Evolutionary conservation across 2,113 vertebrate genomes (phyloP).

Genomic region (Istiophorus platypterus): DNA sequence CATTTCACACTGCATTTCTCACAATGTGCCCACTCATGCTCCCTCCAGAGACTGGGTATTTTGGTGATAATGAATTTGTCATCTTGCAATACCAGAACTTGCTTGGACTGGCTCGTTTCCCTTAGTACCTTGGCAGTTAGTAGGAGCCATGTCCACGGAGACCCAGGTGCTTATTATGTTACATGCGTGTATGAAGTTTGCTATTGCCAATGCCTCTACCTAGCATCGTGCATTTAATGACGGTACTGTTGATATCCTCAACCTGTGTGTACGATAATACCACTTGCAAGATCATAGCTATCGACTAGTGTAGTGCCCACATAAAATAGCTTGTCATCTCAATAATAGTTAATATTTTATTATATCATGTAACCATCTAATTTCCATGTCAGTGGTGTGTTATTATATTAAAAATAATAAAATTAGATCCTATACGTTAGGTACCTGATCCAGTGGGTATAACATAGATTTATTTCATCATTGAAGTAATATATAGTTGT

Average conservation of each 20-base stretch:
- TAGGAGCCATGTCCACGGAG: background rate
- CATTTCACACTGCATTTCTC: too few species aligned
- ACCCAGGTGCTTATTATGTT: conserved; percentile 40
- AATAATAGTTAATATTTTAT: too few species aligned
- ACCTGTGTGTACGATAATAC: conserved; percentile 4
- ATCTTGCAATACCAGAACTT: background rate
- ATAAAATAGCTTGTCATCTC: too few species aligned
- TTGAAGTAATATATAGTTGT: too few species aligned
- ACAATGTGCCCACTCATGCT: conserved; percentile 48
- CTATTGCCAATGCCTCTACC: background rate
- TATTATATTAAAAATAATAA: too few species aligned
- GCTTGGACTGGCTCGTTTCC: background rate
- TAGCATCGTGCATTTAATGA: background rate
- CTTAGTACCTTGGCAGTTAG: conserved; percentile 23
- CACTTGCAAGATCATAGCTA: background rate
- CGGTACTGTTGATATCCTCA: background rate
- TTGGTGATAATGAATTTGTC: conserved; percentile 40
- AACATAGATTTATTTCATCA: too few species aligned
- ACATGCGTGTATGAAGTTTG: background rate
- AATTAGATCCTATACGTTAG: too few species aligned
- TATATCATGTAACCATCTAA: too few species aligned
- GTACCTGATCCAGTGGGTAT: too few species aligned
- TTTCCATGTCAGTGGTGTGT: too few species aligned
- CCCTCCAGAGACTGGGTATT: conserved; percentile 8
- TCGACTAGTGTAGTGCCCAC: too few species aligned